Evolutionary conservation across 2,797 vertebrate species (phyloP).

Genomic region (Fratercula arctica): DNA sequence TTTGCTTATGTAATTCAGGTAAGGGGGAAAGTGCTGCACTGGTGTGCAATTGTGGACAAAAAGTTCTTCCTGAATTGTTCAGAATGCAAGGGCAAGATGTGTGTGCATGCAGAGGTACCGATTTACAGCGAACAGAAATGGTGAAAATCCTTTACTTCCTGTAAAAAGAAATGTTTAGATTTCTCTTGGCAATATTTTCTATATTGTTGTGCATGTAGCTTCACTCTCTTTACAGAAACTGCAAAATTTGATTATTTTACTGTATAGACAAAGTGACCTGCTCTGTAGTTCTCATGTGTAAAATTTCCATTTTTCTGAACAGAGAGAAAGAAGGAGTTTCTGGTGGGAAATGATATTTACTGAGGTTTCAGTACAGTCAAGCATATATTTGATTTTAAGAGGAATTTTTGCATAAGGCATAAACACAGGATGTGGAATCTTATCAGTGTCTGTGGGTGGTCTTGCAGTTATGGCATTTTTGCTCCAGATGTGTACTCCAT

Average conservation of each 20-base stretch:
- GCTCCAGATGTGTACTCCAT: background rate
- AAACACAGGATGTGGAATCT: background rate
- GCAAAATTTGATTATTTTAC: background rate
- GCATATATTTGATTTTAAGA: background rate
- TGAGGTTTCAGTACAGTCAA: background rate
- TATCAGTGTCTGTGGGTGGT: background rate
- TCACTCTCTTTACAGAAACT: background rate
- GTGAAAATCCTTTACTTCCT: background rate
- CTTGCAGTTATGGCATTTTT: background rate
- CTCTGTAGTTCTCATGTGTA: background rate
- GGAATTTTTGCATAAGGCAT: background rate
- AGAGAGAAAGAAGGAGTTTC: background rate
- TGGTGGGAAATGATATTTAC: background rate
- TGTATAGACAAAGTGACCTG: background rate
- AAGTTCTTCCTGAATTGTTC: background rate
- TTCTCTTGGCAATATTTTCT: background rate
- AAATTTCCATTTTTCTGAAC: background rate
- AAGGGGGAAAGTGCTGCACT: background rate
- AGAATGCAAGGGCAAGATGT: background rate
- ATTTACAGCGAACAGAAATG: background rate
- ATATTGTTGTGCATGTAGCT: background rate
- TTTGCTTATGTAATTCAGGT: background rate
- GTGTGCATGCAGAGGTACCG: background rate
- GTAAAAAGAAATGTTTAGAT: background rate
- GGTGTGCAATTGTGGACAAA: background rate